Evolutionary conservation across 2,797 vertebrate genomes (phyloP).

Genomic region (Typhlichthys eigenmanni): DNA sequence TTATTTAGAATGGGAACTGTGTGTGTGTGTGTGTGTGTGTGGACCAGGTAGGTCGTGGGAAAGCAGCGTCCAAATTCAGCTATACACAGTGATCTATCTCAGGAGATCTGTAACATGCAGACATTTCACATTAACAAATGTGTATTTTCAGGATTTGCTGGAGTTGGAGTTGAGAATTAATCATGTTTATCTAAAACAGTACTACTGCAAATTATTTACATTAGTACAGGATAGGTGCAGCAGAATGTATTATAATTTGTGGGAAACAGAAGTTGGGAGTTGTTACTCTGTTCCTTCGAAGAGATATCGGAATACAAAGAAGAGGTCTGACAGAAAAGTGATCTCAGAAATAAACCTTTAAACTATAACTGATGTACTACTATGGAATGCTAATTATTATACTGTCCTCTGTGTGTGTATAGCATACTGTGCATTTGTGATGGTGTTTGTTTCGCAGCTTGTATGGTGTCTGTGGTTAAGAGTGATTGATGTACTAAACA

Average conservation of each 20-base stretch:
- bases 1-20: constrained; percentile 12
- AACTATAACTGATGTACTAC: too few relatives aligned
- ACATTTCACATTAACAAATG: neutral
- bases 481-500: constrained; percentile 33
- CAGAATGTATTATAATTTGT: neutral
- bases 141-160: neutral
- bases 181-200: constrained; percentile 2
- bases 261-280: too few relatives aligned
- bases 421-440: neutral
- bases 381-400: too few relatives aligned
- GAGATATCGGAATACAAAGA: neutral
- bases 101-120: constrained; percentile 5
- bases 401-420: too few relatives aligned
- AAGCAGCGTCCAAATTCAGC: neutral
- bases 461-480: constrained; percentile 13
- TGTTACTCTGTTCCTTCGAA: too few relatives aligned
- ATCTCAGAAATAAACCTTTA: constrained; percentile 12
- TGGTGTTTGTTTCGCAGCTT: too few relatives aligned
- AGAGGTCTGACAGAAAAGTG: constrained; percentile 25
- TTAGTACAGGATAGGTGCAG: neutral
- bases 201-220: neutral
- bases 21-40: neutral
- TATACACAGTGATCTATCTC: constrained; percentile 1
- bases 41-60: constrained; percentile 20
- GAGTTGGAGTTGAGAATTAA: constrained; percentile 1